A percentile compares a stretch with the other conserved stretches of the same genome.
Conservation (phyloP, 2,888 invertebrate species). For the Marasmarcha lunaedactyla region DNA sequence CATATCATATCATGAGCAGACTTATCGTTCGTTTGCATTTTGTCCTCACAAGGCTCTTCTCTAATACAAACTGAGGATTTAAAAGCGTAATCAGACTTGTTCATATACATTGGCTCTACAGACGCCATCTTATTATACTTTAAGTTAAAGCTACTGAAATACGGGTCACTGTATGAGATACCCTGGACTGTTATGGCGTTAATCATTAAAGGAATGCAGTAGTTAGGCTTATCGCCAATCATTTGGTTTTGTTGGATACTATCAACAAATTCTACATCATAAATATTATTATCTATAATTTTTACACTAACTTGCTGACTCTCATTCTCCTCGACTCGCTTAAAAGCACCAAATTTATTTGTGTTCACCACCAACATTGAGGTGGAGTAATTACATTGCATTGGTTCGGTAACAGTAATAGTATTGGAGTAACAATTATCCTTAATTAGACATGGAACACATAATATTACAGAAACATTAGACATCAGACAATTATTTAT, state of each 20-base stretch:
- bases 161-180: slow-evolving; percentile 72
- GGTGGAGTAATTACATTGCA: slow-evolving; percentile 73
- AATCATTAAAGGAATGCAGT: slow-evolving; percentile 71
- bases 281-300: slow-evolving; percentile 71
- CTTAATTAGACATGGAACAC: slow-evolving; percentile 75
- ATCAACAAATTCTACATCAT: slow-evolving; percentile 70
- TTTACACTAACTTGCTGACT: slow-evolving; percentile 70
- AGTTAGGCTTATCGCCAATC: slow-evolving; percentile 69
- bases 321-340: slow-evolving; percentile 66
- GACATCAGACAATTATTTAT: slow-evolving; percentile 70
- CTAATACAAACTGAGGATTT: slow-evolving; percentile 70
- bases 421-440: slow-evolving; percentile 69
- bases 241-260: slow-evolving; percentile 72
- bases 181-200: slow-evolving; percentile 73
- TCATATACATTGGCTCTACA: slow-evolving; percentile 66
- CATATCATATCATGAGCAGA: slow-evolving; percentile 52
- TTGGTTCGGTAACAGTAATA: slow-evolving; percentile 72
- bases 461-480: slow-evolving; percentile 72
- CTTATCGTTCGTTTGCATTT: slow-evolving; percentile 56
- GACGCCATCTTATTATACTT: slow-evolving; percentile 70
- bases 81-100: slow-evolving; percentile 74
- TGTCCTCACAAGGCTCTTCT: slow-evolving; percentile 56
- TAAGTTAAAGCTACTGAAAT: slow-evolving; percentile 72
- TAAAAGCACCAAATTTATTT: slow-evolving; percentile 71
- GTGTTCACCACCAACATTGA: slow-evolving; percentile 71